phyloP scores from a whole-genome alignment of 2,113 vertebrate genomes.

The Hydropotes inermis region DNA sequence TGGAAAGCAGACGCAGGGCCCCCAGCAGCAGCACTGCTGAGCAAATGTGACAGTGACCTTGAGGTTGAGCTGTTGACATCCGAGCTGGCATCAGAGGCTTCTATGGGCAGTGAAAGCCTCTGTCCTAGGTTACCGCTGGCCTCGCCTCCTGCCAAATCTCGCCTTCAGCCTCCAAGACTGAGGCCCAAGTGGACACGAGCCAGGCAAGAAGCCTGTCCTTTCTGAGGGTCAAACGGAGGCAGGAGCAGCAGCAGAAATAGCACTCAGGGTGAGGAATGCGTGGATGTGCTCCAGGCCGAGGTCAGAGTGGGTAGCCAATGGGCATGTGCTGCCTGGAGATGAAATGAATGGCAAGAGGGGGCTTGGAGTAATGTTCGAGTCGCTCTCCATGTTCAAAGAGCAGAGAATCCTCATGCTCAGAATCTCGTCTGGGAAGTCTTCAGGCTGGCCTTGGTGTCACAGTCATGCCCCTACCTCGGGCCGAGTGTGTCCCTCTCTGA shows the following conservation, averaged over 20 bases:
- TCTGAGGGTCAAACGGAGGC: background rate
- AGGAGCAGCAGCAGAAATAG: background rate
- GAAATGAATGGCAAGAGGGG: background rate
- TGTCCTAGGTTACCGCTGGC: background rate
- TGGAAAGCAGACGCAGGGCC: background rate
- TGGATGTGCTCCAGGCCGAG: accelerated
- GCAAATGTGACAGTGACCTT: background rate
- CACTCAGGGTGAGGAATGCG: accelerated
- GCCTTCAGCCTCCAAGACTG: background rate
- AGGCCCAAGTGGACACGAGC: background rate
- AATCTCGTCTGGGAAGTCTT: background rate
- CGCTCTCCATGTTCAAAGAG: background rate
- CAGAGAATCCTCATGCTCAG: background rate
- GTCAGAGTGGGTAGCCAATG: background rate
- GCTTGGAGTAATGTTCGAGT: background rate
- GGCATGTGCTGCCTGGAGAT: background rate
- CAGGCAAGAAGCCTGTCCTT: background rate
- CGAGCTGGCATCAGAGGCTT: background rate
- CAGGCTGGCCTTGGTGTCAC: background rate
- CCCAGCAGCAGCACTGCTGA: background rate
- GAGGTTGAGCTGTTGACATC: background rate
- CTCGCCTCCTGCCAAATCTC: background rate
- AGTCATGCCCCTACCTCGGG: accelerated
- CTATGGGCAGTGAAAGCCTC: background rate
- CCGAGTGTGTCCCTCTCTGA: background rate